Conservation (phyloP, 2,113 vertebrate species). For the Arvicanthis niloticus region DNA sequence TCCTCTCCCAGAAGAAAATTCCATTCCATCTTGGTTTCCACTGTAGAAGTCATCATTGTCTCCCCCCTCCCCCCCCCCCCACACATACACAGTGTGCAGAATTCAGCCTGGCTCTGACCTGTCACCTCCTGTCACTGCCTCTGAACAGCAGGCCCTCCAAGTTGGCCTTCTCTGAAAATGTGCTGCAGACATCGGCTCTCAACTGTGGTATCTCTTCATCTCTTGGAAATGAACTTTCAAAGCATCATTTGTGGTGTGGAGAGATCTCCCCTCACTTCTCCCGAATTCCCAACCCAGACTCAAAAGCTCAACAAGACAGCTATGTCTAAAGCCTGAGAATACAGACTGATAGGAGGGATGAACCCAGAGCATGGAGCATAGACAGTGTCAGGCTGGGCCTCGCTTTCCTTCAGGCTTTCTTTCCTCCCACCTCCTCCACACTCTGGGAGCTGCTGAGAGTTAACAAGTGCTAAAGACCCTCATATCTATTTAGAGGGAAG, state of each 20-base stretch:
- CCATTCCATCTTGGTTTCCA: conserved; percentile 16
- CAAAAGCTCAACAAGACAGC: neutral
- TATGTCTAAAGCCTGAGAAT: neutral
- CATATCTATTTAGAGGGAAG: conserved; percentile 72
- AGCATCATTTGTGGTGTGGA: neutral
- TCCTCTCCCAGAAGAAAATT: conserved; percentile 23
- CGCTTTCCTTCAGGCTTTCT: neutral
- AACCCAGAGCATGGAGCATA: neutral
- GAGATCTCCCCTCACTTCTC: neutral
- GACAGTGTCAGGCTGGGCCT: neutral
- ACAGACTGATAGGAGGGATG: neutral
- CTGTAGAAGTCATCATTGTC: neutral
- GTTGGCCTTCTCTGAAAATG: neutral
- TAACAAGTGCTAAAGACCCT: conserved; percentile 69
- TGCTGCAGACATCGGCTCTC: neutral
- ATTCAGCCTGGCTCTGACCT: neutral
- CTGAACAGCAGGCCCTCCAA: neutral
- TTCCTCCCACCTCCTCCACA: neutral
- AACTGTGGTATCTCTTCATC: neutral
- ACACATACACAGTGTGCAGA: neutral
- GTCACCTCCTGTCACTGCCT: neutral
- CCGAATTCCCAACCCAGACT: neutral
- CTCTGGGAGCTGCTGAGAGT: conserved; percentile 31
- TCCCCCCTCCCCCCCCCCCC: too few relatives aligned
- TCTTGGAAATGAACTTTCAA: neutral